Evolutionary conservation across 2,113 vertebrate genomes (phyloP).

Genomic region (Machaerirhynchus nigripectus): DNA sequence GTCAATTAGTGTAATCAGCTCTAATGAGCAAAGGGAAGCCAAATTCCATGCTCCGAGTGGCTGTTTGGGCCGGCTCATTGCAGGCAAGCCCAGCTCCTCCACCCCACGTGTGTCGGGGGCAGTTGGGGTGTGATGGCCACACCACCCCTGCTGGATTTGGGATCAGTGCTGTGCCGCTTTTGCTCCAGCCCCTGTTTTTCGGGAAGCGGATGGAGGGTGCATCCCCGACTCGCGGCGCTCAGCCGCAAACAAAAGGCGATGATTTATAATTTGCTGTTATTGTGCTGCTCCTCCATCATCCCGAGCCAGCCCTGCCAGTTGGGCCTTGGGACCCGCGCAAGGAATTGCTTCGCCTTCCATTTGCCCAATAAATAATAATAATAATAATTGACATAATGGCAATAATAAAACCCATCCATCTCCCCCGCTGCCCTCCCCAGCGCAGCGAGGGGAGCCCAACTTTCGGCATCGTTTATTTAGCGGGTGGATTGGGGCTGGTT

Average conservation of each 20-base stretch:
- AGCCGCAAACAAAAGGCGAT: conserved; percentile 63
- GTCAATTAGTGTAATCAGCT: conserved; percentile 52
- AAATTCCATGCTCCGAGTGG: not conserved
- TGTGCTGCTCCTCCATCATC: conserved; percentile 48
- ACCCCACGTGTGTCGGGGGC: accelerated
- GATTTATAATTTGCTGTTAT: conserved; percentile 69
- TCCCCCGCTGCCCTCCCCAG: not conserved
- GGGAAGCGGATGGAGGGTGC: not conserved
- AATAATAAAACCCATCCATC: conserved; percentile 63
- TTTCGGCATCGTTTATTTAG: conserved; percentile 51
- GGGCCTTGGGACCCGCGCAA: conserved; percentile 14
- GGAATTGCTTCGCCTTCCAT: conserved; percentile 13
- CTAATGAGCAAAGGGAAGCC: conserved; percentile 47
- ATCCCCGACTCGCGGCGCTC: not conserved
- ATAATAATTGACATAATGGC: conserved; percentile 37
- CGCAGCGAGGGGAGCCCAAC: not conserved
- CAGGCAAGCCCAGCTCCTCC: not conserved
- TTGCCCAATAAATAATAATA: conserved; percentile 60
- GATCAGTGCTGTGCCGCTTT: not conserved
- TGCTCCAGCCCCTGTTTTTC: not conserved
- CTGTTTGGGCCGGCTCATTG: not conserved
- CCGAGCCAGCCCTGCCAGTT: conserved; percentile 7
- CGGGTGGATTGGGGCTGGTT: conserved; percentile 21
- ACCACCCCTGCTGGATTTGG: accelerated
- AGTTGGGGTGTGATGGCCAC: not conserved